Evolutionary conservation across 2,797 vertebrate species (phyloP), one percentile per base, ranked within the genome.

Genomic region (Rhabdophis nuchalis): DNA sequence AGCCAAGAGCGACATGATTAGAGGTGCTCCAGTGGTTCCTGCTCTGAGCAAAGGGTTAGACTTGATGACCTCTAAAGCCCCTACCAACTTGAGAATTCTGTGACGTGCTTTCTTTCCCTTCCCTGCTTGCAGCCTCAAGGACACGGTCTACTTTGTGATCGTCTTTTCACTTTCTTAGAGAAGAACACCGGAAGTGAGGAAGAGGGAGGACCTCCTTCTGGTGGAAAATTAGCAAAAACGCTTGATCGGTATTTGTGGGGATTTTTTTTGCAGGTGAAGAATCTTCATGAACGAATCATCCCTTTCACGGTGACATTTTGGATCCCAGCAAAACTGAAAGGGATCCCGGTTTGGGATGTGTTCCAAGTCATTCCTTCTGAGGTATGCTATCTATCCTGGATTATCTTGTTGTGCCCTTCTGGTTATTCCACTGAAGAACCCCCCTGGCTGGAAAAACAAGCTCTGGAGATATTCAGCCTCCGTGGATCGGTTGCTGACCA

Each of bases 261-360:
- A 2, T 2, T 46, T 52, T 53, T 16, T 54, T 93, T 82, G 8
- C 52, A 99, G 98, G 97, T 99, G 52, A 95, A 91, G 82, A 98
- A 98, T 93, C 89, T 97, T 41, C 95, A 97, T 1, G 60, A 89
- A n/a, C 97, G 92, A 96, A 96, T 91, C 86, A 92, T 46, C 64
- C 98, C 93, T 85, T 52, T 98, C 89, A 97, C 96, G 0, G 96
- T 98, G 88, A 96, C 96, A 60, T 97, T 99, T 94, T 97, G 64
- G 95, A 95, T 98, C 57, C 98, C 98, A 0, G 87, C 98, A 8
- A 96, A 91, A 93, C 96, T 99, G 13, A 95, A 94, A 32, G 85
- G 95, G 16, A 20, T 41, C 50, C 41, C 52, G 0, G 53, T 97
- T 6, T 97, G 97, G 97, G 52, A 95, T 0, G 0, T 56, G 0